phyloP scores from a whole-genome alignment of 2,888 invertebrate species.

The Coenonympha arcania region DNA sequence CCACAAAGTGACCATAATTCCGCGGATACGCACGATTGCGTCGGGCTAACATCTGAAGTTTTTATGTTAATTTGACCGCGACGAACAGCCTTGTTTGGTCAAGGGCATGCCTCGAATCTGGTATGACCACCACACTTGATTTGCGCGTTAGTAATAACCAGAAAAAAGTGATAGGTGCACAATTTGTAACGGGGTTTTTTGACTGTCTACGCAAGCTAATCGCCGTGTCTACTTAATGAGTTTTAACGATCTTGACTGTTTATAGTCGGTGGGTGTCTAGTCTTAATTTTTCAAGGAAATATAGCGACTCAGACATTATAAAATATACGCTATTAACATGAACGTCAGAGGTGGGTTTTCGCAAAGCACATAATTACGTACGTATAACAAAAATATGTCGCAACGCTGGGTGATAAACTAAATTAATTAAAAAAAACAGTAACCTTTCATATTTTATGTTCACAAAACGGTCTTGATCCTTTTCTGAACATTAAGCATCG shows the following conservation, averaged over 20 bases:
- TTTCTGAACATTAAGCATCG: neutral
- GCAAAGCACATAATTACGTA: conserved; percentile 45
- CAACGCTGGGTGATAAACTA: conserved; percentile 38
- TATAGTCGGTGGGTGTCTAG: conserved; percentile 56
- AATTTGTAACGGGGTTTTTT: neutral
- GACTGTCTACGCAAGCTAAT: neutral
- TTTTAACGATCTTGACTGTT: conserved; percentile 42
- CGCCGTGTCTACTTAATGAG: conserved; percentile 37
- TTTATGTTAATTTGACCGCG: conserved; percentile 46
- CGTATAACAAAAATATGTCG: conserved; percentile 37
- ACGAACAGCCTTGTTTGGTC: conserved; percentile 52
- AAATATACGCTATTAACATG: conserved; percentile 51
- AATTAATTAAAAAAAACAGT: neutral
- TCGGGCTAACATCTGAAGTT: conserved; percentile 35
- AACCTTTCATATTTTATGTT: neutral
- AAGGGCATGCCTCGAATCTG: conserved; percentile 57
- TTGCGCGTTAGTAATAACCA: conserved; percentile 44
- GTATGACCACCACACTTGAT: conserved; percentile 42
- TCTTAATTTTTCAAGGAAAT: conserved; percentile 68
- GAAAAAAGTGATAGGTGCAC: conserved; percentile 7
- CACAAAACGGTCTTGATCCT: neutral
- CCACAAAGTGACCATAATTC: conserved; percentile 22
- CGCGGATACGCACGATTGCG: conserved; percentile 31
- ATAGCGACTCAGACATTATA: conserved; percentile 57
- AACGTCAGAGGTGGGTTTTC: conserved; percentile 45